phyloP scores from a whole-genome alignment of 1,140 invertebrate species.

The Druon quercuslanigerum region DNA sequence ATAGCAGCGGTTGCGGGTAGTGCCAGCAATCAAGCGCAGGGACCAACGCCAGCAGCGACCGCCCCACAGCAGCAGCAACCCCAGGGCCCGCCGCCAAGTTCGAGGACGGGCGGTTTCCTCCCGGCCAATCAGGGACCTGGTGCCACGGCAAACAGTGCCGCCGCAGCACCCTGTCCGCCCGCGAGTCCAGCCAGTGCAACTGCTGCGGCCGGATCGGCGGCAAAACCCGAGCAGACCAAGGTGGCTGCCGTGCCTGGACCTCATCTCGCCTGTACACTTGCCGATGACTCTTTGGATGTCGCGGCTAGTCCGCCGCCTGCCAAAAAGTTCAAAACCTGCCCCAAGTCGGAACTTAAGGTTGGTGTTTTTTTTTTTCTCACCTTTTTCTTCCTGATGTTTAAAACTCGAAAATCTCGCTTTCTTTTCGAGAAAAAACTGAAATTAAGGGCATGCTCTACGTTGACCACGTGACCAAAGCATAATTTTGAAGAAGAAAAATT shows the following conservation, averaged over 20 bases:
- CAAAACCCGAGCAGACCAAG: slow-evolving; percentile 76
- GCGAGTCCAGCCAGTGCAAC: slow-evolving; percentile 76
- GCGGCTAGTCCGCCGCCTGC: slow-evolving; percentile 78
- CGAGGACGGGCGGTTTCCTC: slow-evolving; percentile 70
- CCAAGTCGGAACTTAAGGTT: slow-evolving; percentile 79
- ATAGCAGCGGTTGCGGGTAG: slow-evolving; percentile 70
- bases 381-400: too few relatives aligned
- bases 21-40: slow-evolving; percentile 67
- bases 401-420: too few relatives aligned
- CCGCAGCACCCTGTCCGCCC: slow-evolving; percentile 68
- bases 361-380: too few relatives aligned
- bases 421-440: too few relatives aligned
- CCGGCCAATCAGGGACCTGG: slow-evolving; percentile 74
- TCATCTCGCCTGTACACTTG: slow-evolving; percentile 67
- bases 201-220: slow-evolving; percentile 69
- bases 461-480: too few relatives aligned
- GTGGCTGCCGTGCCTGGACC: slow-evolving; percentile 68
- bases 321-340: slow-evolving; percentile 80
- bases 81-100: slow-evolving; percentile 63
- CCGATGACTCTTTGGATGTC: slow-evolving; percentile 75
- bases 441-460: too few relatives aligned
- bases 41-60: slow-evolving; percentile 69
- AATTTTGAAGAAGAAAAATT: too few relatives aligned
- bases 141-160: slow-evolving; percentile 66
- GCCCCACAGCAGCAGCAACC: slow-evolving; percentile 71